Percentiles rank a stretch among this genome's conserved stretches.
Evolutionary conservation across 23 tunicate species (phyloP).

Genomic region (Styela plicata): DNA sequence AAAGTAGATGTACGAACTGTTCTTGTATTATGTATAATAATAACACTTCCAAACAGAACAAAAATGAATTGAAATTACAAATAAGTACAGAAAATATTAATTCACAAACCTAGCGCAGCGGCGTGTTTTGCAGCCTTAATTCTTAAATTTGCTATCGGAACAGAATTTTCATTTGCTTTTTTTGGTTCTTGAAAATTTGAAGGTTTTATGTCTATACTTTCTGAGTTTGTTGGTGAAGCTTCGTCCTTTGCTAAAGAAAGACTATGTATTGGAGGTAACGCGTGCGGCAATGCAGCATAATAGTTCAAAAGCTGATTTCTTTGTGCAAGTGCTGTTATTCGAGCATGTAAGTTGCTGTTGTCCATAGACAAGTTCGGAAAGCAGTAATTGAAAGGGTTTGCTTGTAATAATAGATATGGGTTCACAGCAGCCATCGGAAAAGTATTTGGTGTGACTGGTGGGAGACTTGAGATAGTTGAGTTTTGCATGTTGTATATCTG

Average conservation of each 20-base stretch:
- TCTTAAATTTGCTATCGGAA: conserved; percentile 20
- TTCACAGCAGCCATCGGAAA: conserved; percentile 18
- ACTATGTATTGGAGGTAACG: conserved; percentile 24
- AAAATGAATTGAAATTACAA: not conserved
- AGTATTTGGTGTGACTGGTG: not conserved
- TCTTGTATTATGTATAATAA: not conserved
- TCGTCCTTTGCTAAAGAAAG: not conserved
- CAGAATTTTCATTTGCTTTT: not conserved
- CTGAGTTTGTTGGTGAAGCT: not conserved
- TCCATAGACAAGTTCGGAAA: conserved; percentile 15
- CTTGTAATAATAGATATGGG: conserved; percentile 15
- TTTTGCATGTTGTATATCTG: conserved; percentile 25
- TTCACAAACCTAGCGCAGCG: conserved; percentile 22
- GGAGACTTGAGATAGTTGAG: not conserved
- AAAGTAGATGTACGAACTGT: too few relatives aligned
- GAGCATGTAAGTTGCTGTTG: conserved; percentile 20
- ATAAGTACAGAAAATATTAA: not conserved
- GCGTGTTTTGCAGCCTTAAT: conserved; percentile 31
- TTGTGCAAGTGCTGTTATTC: conserved; percentile 22
- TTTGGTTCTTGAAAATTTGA: not conserved
- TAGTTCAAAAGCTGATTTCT: conserved; percentile 16
- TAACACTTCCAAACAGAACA: not conserved
- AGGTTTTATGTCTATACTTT: not conserved
- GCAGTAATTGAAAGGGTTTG: conserved; percentile 10
- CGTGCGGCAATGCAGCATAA: conserved; percentile 16